Evolutionary conservation across 1,140 invertebrate species (phyloP).

Genomic region (Tribolium madens): DNA sequence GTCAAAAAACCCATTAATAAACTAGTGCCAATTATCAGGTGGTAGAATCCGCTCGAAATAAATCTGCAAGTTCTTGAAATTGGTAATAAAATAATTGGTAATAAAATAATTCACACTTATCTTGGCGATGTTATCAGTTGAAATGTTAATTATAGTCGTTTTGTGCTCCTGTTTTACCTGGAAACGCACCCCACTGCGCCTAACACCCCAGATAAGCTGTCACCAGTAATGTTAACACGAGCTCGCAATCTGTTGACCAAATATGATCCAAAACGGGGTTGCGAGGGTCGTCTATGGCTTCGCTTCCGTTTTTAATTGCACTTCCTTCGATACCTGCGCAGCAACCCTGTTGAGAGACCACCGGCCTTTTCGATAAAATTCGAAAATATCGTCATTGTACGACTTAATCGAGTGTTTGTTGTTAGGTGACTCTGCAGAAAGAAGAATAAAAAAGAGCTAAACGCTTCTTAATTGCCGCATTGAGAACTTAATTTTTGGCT

Average conservation of each 20-base stretch:
- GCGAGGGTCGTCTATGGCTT: neutral
- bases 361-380: neutral
- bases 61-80: neutral
- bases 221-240: neutral
- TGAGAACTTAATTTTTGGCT: neutral
- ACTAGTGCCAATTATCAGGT: neutral
- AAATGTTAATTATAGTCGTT: neutral
- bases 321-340: constrained; percentile 5
- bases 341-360: neutral
- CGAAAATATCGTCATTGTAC: neutral
- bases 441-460: neutral
- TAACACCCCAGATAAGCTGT: neutral
- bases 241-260: neutral
- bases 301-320: constrained; percentile 25
- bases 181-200: neutral
- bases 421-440: neutral
- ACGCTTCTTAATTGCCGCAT: neutral
- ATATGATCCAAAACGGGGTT: neutral
- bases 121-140: neutral
- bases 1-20: constrained; percentile 1
- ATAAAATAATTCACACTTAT: neutral
- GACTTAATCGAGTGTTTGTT: neutral
- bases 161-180: neutral
- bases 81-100: neutral
- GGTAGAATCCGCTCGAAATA: neutral